Percentiles rank a stretch among this genome's conserved stretches.
phyloP scores from a whole-genome alignment of 2,888 invertebrate genomes.

The Meghimatium bilineatum region DNA sequence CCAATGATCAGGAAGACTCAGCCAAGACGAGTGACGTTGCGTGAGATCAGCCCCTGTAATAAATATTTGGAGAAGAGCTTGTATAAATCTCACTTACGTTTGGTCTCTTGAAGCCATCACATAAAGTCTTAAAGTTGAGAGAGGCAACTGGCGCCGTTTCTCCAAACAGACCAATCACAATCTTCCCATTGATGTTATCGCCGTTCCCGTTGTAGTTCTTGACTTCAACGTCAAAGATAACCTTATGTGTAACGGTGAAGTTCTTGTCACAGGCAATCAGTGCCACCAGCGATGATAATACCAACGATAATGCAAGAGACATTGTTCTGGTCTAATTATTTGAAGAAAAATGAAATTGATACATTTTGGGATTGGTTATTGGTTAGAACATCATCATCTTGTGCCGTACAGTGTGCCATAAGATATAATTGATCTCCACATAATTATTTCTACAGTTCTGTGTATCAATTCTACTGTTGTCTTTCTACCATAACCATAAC shows the following conservation, averaged over 20 bases:
- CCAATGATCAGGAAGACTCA: too few relatives aligned
- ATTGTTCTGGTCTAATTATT: background rate
- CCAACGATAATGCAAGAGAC: background rate
- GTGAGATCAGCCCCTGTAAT: too few relatives aligned
- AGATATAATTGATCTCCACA: too few relatives aligned
- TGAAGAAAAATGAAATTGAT: too few relatives aligned
- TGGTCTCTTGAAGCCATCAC: slow-evolving; percentile 72
- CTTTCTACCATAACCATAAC: too few relatives aligned
- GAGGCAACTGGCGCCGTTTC: slow-evolving; percentile 74
- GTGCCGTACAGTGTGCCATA: too few relatives aligned
- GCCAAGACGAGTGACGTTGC: too few relatives aligned
- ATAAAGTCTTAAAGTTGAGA: slow-evolving; percentile 74
- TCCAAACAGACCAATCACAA: slow-evolving; percentile 75
- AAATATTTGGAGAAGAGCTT: too few relatives aligned
- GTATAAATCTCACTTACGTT: slow-evolving; percentile 41
- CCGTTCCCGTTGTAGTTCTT: slow-evolving; percentile 73
- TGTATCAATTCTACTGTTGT: too few relatives aligned
- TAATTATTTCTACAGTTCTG: too few relatives aligned
- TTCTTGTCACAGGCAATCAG: slow-evolving; percentile 43
- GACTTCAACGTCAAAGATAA: slow-evolving; percentile 74
- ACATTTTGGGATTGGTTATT: too few relatives aligned
- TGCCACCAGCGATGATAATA: background rate
- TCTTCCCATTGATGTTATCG: slow-evolving; percentile 64
- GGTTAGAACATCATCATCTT: too few relatives aligned
- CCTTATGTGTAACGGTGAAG: slow-evolving; percentile 60